Evolutionary conservation across 2,888 invertebrate species (phyloP), one percentile per base, ranked within the genome.

Genomic region (Sinotaia quadrata): DNA sequence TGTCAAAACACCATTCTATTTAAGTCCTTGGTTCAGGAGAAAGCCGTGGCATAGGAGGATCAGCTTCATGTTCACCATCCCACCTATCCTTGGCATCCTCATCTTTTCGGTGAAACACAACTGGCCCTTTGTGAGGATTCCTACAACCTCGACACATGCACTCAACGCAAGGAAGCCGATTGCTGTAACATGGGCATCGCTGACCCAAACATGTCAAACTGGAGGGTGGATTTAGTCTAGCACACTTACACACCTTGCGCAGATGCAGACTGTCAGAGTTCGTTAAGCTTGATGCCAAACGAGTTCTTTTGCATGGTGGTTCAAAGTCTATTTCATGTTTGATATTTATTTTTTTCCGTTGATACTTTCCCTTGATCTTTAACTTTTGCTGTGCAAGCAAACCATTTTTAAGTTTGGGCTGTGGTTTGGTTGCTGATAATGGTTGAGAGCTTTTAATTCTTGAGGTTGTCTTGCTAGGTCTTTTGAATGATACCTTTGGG

Each of bases 151-250:
- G 92, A 89, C 97, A 97, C 87, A 94, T 93, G 89, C 97, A 97
- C 81, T 94, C 94, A 7, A 93, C 91, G 85, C 97, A 97, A 0
- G 95, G 93, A 87, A 94, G 94, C 77, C 94, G 94, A 76, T 94
- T 94, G 4, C 95, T 95, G 88, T 97, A 97, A 88, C 97, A 97
- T 0, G 96, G 95, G 89, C 97, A 97, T 73, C 97, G 90, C 86
- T 96, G 96, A 0, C 96, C 96, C 84, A 96, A 95, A 85, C 97
- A 97, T 0, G 96, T 96, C 52, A 96, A 89, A 87, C 95, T 95
- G 4, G 95, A 95, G 0, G 96, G 95, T 24, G 93, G 93, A 0
- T 96, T 95, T 0, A 95, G 94, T 88, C 95, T 94, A 4, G 96
- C 96, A 90, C 97, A 97, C 71, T 96, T 91, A 86, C 96, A 97